Evolutionary conservation across 2,888 invertebrate genomes (phyloP).

Genomic region (Netelia inedita): DNA sequence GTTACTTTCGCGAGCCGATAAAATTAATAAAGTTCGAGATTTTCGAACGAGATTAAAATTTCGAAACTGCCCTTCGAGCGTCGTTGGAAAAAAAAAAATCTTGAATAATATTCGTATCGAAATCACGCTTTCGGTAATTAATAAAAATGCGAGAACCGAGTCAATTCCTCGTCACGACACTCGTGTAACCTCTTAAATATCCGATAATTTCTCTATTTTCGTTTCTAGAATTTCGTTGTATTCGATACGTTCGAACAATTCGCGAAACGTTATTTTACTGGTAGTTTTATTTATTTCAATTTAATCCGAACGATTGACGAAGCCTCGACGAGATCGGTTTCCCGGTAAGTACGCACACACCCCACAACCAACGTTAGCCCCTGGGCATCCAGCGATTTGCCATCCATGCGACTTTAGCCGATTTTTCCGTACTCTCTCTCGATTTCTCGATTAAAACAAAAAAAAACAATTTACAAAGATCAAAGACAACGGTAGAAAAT

Average conservation of each 20-base stretch:
- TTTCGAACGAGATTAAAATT: neutral
- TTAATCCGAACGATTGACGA: neutral
- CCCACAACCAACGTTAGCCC: constrained; percentile 84
- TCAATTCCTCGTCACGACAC: neutral
- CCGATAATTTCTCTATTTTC: neutral
- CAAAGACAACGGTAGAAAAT: neutral
- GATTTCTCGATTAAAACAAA: neutral
- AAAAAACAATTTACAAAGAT: neutral
- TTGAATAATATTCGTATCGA: neutral
- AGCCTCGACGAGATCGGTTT: constrained; percentile 16
- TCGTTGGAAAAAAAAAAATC: neutral
- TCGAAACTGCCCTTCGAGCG: neutral
- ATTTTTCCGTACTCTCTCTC: neutral
- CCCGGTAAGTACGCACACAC: constrained; percentile 83
- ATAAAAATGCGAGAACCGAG: neutral
- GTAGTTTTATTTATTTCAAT: constrained; percentile 24
- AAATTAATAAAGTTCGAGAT: neutral
- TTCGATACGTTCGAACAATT: neutral
- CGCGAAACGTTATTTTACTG: constrained; percentile 1
- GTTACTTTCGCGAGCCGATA: neutral
- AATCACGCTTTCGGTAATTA: neutral
- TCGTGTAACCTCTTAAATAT: neutral
- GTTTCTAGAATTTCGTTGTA: neutral
- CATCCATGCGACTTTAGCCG: too few species aligned
- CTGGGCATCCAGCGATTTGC: constrained; percentile 82